These are phyloP conservation scores for Ptilodon capucinus DNA, from an alignment of 2,888 invertebrate genomes.

Conservation along the genomic window DNA sequence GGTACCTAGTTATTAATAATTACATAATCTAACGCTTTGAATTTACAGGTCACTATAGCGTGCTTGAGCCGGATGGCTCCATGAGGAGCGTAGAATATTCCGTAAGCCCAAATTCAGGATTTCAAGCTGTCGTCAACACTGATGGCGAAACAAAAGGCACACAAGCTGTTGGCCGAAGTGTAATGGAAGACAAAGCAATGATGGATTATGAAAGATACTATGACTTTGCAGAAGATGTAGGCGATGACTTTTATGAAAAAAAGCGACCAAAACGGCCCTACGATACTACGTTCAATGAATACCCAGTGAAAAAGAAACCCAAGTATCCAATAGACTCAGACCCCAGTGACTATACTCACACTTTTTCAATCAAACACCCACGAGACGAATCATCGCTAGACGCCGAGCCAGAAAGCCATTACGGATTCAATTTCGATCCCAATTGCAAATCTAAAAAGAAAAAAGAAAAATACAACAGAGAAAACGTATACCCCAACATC, in stretches of 20 bases:
- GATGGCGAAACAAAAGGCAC: constrained; percentile 49
- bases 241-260: constrained; percentile 54
- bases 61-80: constrained; percentile 86
- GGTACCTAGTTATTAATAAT: too few species aligned
- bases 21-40: not conserved
- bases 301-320: constrained; percentile 52
- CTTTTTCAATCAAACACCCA: constrained; percentile 67
- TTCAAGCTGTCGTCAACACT: constrained; percentile 82
- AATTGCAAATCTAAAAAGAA: constrained; percentile 70
- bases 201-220: constrained; percentile 65
- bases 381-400: constrained; percentile 51
- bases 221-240: constrained; percentile 61
- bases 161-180: constrained; percentile 31
- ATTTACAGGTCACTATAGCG: constrained; percentile 83
- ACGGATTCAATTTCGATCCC: constrained; percentile 63
- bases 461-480: constrained; percentile 48
- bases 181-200: constrained; percentile 58
- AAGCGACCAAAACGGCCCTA: constrained; percentile 55
- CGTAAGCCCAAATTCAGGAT: constrained; percentile 81
- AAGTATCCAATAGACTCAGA: constrained; percentile 60
- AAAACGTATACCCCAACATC: constrained; percentile 49
- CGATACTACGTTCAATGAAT: constrained; percentile 52
- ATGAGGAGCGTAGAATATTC: constrained; percentile 84
- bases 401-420: constrained; percentile 59
- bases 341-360: constrained; percentile 68